A percentile compares a stretch with the other conserved stretches of the same genome.
phyloP scores from a whole-genome alignment of 2,888 invertebrate genomes.

The Drosophila robusta region DNA sequence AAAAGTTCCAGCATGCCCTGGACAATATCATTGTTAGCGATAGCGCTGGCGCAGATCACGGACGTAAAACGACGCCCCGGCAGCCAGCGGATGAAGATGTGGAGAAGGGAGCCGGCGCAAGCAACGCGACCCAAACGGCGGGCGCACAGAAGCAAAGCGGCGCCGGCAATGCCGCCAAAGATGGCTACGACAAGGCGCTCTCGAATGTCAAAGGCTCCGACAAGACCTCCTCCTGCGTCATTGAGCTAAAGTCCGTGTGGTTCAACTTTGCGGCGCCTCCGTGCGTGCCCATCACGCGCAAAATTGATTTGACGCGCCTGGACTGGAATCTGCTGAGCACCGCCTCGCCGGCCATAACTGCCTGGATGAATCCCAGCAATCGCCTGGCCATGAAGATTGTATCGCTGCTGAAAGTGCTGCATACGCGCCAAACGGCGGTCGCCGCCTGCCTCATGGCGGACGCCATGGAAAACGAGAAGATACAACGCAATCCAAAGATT shows the following conservation, averaged over 20 bases:
- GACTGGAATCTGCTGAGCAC: conserved; percentile 99
- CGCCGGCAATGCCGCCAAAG: conserved; percentile 59
- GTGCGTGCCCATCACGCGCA: conserved; percentile 95
- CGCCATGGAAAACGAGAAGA: conserved; percentile 94
- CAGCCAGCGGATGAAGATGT: conserved; percentile 84
- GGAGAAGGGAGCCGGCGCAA: conserved; percentile 77
- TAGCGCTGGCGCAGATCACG: conserved; percentile 46
- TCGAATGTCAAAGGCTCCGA: conserved; percentile 88
- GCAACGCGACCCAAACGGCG: conserved; percentile 18
- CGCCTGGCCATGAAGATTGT: conserved; percentile 94
- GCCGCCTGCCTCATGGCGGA: conserved; percentile 98
- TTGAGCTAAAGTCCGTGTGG: conserved; percentile 96
- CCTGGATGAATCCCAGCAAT: conserved; percentile 99
- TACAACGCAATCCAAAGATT: conserved; percentile 85
- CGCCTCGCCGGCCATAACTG: conserved; percentile 97
- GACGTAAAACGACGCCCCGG: conserved; percentile 64
- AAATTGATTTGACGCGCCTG: conserved; percentile 96
- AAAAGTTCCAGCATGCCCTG: conserved; percentile 85
- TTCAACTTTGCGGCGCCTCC: conserved; percentile 99
- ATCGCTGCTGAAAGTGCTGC: conserved; percentile 92
- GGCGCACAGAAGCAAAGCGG: conserved; percentile 42
- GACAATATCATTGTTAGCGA: conserved; percentile 81
- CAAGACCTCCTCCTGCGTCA: conserved; percentile 93
- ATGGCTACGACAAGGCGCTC: conserved; percentile 83
- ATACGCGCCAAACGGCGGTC: conserved; percentile 92